Percentiles rank a stretch among this genome's conserved stretches.
These are phyloP conservation scores for Amblyopsis rosae DNA, from an alignment of 2,113 vertebrate species.

Conservation along the genomic window DNA sequence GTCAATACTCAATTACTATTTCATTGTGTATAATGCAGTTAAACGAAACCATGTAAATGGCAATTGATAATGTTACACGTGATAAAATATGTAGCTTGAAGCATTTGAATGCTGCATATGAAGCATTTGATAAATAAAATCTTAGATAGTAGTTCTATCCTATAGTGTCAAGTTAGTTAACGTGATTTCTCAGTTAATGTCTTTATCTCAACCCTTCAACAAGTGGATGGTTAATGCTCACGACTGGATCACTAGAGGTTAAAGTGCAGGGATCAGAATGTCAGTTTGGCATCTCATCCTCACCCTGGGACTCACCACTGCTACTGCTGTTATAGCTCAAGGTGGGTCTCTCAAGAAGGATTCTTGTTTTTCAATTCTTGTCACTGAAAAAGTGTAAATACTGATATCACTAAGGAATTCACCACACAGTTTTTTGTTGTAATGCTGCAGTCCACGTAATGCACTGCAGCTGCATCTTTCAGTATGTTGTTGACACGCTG, in stretches of 20 bases:
- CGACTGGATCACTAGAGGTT: constrained; percentile 35
- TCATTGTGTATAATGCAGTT: too few relatives aligned
- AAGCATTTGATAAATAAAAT: too few relatives aligned
- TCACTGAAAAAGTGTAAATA: background rate
- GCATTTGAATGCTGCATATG: too few relatives aligned
- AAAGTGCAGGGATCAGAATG: constrained; percentile 68
- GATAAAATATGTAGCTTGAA: too few relatives aligned
- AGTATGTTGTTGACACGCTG: too few relatives aligned
- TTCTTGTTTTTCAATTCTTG: background rate
- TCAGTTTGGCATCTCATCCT: constrained; percentile 54
- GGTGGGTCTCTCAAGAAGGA: constrained; percentile 52
- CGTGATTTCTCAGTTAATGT: background rate
- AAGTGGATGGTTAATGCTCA: background rate
- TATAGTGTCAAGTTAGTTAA: too few relatives aligned
- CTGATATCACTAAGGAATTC: background rate
- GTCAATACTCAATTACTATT: too few relatives aligned
- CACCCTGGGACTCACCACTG: constrained; percentile 53
- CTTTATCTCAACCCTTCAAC: background rate
- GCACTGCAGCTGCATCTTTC: too few relatives aligned
- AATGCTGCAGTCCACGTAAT: too few relatives aligned
- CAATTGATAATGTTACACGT: too few relatives aligned
- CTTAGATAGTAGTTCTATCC: too few relatives aligned
- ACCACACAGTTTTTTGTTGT: background rate
- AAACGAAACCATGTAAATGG: too few relatives aligned
- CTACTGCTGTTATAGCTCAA: constrained; percentile 52